Evolutionary conservation across 1,140 invertebrate genomes (phyloP), one percentile per base, ranked within the genome.

Genomic region (Stegodyphus mimosarum): DNA sequence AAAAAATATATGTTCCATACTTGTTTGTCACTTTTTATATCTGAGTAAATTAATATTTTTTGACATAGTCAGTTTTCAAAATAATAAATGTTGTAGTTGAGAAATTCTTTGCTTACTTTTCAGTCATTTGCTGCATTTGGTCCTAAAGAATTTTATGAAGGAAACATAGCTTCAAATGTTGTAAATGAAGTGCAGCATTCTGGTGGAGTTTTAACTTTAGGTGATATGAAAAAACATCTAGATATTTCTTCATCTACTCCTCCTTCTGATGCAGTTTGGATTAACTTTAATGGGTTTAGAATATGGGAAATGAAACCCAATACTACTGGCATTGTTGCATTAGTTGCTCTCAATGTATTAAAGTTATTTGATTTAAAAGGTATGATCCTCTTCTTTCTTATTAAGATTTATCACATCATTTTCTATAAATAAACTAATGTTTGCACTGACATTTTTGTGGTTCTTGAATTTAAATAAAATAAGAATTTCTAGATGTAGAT

Each of bases 131-230:
- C 87, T 3, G 72, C 77, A 0, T 53, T 88, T 7, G 91, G 91
- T 5, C 90, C 90, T 81, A 74, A 87, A 64, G 90, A 88, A 0
- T 91, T 91, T 87, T 92, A 92, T 81, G 71, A 89, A 53, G 91
- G 91, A 7, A 81, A 89, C 55, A 89, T 90, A 15, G 91, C 90
- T 5, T 53, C 90, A 72, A 89, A 89, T 11, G 89, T 92, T 70
- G 88, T 89, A 15, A 87, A 89, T 49, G 90, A 88, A 7, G 89
- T 92, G 6, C 75, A 89, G 71, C 72, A 88, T 55, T 78, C 88
- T 86, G 90, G 90, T 15, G 91, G 91, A 33, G 83, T 89, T 50
- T 88, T 91, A 87, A 88, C 88, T 11, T 3, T 87, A n/a, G 89
- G 90, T 9, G 91, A 92, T 87, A 84, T 92, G 67, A 80, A 83